Evolutionary conservation across 1,140 invertebrate genomes (phyloP).

Genomic region (Drosophila fuyamai): DNA sequence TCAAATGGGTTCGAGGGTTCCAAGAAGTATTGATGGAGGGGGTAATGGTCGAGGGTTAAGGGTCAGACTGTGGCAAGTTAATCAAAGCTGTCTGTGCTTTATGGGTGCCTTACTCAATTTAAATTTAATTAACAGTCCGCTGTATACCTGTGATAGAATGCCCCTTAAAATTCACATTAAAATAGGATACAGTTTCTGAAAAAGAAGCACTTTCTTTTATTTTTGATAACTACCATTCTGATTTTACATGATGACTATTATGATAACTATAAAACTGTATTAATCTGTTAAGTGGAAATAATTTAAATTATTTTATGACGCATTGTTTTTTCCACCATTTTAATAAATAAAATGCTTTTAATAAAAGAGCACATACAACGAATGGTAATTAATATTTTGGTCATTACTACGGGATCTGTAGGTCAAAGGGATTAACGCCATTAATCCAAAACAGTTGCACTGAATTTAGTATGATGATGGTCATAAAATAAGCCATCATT

Average conservation of each 20-base stretch:
- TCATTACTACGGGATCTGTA: not conserved
- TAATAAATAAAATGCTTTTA: too few relatives aligned
- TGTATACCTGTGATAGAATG: too few relatives aligned
- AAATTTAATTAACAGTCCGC: conserved; percentile 30
- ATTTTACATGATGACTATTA: too few relatives aligned
- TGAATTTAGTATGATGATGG: not conserved
- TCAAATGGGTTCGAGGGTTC: conserved; percentile 24
- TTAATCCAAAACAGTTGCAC: not conserved
- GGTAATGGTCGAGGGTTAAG: conserved; percentile 17
- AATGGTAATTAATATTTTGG: not conserved
- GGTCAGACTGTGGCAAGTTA: conserved; percentile 44
- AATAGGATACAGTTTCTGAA: too few relatives aligned
- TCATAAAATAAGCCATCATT: not conserved
- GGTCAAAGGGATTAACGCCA: not conserved
- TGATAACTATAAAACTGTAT: too few relatives aligned
- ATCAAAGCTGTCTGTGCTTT: conserved; percentile 44
- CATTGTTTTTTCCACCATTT: too few relatives aligned
- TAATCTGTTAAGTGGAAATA: too few relatives aligned
- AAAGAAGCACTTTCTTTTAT: too few relatives aligned
- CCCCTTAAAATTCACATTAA: not conserved
- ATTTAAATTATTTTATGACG: too few relatives aligned
- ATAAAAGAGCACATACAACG: too few relatives aligned
- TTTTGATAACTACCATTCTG: too few relatives aligned
- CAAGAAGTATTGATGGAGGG: not conserved
- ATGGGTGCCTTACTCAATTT: conserved; percentile 27